These are phyloP conservation scores for Priocnemis perturbator DNA, from an alignment of 2,888 invertebrate genomes.

Conservation along the genomic window DNA sequence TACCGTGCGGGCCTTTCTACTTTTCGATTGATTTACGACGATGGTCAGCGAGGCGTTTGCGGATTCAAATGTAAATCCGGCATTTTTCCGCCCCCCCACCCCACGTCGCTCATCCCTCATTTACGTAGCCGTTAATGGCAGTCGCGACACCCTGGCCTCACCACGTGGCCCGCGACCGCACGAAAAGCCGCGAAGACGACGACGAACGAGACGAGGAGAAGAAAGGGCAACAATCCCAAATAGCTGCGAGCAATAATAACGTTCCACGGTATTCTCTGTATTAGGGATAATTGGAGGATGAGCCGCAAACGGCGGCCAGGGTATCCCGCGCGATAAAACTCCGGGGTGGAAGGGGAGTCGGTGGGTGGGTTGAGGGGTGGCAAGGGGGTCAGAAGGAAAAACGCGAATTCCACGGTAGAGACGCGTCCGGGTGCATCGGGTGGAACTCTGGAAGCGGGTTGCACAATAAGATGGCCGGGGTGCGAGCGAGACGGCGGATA, in stretches of 20 bases:
- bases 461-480: constrained; percentile 48
- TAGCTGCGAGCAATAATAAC: constrained; percentile 58
- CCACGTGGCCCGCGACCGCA: constrained; percentile 16
- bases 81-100: no score
- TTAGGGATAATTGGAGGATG: constrained; percentile 66
- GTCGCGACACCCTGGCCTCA: neutral
- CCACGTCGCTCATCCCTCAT: no score
- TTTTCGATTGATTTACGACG: no score
- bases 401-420: constrained; percentile 54
- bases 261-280: constrained; percentile 57
- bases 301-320: constrained; percentile 58
- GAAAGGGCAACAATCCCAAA: constrained; percentile 49
- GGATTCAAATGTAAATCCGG: no score
- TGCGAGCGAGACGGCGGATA: constrained; percentile 17
- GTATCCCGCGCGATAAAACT: constrained; percentile 59
- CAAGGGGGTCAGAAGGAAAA: constrained; percentile 41
- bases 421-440: constrained; percentile 50
- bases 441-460: constrained; percentile 54
- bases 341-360: constrained; percentile 20
- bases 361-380: constrained; percentile 9
- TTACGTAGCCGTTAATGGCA: no score
- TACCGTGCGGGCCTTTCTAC: neutral
- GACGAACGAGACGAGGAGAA: constrained; percentile 8
- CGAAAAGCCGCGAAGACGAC: neutral
- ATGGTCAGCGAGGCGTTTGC: constrained; percentile 25